These are phyloP conservation scores for Eustalomyia histrio DNA, from an alignment of 2,888 invertebrate genomes.

Conservation along the genomic window DNA sequence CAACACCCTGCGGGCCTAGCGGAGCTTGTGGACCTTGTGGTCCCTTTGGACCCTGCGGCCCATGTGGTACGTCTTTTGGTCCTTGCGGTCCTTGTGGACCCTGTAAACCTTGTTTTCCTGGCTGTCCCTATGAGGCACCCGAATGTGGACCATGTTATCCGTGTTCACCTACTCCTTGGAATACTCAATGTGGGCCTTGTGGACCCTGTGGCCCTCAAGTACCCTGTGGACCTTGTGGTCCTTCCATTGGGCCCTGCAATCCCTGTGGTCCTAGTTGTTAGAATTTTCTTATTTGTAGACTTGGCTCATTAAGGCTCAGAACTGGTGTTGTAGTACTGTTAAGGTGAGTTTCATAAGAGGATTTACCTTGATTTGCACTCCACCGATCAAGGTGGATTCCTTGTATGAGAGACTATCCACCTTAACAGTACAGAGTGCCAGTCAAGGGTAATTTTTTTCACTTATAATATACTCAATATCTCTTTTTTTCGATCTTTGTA, in stretches of 20 bases:
- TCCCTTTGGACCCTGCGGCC: constrained; percentile 53
- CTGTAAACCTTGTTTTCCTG: constrained; percentile 68
- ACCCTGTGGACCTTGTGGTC: constrained; percentile 70
- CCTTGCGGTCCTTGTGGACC: constrained; percentile 68
- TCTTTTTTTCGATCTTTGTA: constrained; percentile 23
- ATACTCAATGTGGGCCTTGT: constrained; percentile 69
- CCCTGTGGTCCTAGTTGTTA: constrained; percentile 64
- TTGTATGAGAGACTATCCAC: constrained; percentile 69
- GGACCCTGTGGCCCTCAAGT: constrained; percentile 69
- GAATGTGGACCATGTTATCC: constrained; percentile 71
- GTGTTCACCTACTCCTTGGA: constrained; percentile 68
- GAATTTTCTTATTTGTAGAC: constrained; percentile 55
- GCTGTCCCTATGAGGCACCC: constrained; percentile 67
- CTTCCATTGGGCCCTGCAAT: constrained; percentile 63
- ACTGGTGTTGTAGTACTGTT: constrained; percentile 61
- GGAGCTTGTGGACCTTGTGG: constrained; percentile 68
- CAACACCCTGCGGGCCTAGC: constrained; percentile 69
- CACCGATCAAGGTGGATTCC: constrained; percentile 71
- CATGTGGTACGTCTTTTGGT: constrained; percentile 67
- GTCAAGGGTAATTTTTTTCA: constrained; percentile 38
- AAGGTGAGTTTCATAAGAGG: constrained; percentile 71
- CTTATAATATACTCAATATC: neutral
- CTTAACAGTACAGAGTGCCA: constrained; percentile 69
- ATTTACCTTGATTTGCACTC: constrained; percentile 71
- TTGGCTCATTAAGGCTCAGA: constrained; percentile 68